Evolutionary conservation across 2,888 invertebrate genomes (phyloP).

Genomic region (Euclidia mi): DNA sequence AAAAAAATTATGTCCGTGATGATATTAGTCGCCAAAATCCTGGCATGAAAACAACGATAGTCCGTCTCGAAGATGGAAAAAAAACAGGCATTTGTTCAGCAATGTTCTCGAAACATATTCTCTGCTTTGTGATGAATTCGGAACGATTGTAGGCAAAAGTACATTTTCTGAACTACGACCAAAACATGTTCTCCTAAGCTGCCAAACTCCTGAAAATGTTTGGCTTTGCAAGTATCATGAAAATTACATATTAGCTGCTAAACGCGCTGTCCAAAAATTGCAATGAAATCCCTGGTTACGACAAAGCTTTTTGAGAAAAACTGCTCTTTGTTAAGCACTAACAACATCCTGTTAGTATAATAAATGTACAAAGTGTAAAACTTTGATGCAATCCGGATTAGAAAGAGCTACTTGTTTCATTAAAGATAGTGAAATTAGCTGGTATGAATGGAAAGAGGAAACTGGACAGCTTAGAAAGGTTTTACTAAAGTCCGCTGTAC

Average conservation of each 20-base stretch:
- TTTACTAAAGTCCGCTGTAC: too few relatives aligned
- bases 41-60: too few relatives aligned
- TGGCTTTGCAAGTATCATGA: neutral
- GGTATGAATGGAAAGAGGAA: slow-evolving; percentile 1
- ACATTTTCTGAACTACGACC: neutral
- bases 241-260: neutral
- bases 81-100: too few relatives aligned
- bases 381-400: neutral
- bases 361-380: slow-evolving; percentile 1
- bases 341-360: neutral
- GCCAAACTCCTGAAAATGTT: slow-evolving; percentile 1
- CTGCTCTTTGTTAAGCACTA: neutral
- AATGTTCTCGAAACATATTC: too few relatives aligned
- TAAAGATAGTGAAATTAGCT: neutral
- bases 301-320: neutral
- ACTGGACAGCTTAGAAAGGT: neutral
- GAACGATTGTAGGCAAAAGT: neutral
- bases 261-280: neutral
- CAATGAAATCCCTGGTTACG: neutral
- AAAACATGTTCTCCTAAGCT: slow-evolving; percentile 1
- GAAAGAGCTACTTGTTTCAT: neutral
- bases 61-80: too few relatives aligned
- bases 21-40: too few relatives aligned
- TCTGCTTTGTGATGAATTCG: too few relatives aligned
- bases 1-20: too few relatives aligned